phyloP scores from a whole-genome alignment of 1,140 invertebrate genomes.

The Zaprionus davidi region DNA sequence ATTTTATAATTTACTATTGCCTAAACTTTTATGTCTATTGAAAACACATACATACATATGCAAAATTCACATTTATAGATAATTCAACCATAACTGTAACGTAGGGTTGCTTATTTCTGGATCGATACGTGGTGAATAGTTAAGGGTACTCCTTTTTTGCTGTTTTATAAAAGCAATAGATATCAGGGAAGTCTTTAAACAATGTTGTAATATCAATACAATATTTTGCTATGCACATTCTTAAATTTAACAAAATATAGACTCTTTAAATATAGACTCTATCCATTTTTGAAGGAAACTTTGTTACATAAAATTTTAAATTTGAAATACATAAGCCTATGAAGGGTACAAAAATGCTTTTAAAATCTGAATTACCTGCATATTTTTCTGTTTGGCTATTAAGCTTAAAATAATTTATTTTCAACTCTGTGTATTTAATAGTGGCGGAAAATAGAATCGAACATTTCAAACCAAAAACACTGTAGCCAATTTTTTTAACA shows the following conservation, averaged over 20 bases:
- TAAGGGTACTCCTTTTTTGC: neutral
- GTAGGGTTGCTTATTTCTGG: neutral
- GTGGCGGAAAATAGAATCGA: too few species aligned
- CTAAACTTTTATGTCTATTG: conserved; percentile 49
- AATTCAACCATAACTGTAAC: neutral
- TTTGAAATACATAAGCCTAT: neutral
- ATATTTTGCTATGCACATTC: too few species aligned
- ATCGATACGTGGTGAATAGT: neutral
- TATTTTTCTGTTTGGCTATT: neutral
- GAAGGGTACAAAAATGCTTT: neutral
- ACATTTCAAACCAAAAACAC: neutral
- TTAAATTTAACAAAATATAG: too few species aligned
- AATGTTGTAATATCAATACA: too few species aligned
- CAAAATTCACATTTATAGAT: conserved; percentile 22
- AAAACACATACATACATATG: conserved; percentile 38
- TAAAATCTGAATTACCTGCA: neutral
- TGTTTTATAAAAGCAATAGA: neutral
- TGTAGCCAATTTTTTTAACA: neutral
- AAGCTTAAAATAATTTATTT: neutral
- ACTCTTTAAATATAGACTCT: too few species aligned
- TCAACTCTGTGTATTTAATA: too few species aligned
- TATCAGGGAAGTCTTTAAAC: neutral
- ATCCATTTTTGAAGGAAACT: too few species aligned
- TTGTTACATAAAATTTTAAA: too few species aligned
- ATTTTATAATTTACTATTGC: conserved; percentile 43